Percentiles rank a stretch among this genome's conserved stretches.
These are phyloP conservation scores for Microctenopoma lineatum DNA, from an alignment of 2,797 vertebrate genomes.

Conservation along the genomic window DNA sequence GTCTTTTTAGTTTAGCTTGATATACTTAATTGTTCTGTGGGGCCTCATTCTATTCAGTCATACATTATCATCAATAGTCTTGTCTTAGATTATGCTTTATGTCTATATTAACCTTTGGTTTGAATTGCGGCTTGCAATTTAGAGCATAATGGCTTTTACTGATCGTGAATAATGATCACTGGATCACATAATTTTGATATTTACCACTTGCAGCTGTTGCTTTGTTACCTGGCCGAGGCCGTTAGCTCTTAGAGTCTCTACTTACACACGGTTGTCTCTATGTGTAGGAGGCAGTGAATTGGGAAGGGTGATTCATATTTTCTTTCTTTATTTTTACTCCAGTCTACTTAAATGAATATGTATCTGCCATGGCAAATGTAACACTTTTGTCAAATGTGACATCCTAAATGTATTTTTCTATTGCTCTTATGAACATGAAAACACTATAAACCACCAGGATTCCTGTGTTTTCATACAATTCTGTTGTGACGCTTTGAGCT, in stretches of 20 bases:
- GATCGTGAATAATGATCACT: neutral
- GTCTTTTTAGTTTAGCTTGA: neutral
- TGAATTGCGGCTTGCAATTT: neutral
- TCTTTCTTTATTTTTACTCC: no score
- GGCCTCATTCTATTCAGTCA: neutral
- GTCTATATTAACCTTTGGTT: neutral
- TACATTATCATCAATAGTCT: neutral
- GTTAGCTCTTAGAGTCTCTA: neutral
- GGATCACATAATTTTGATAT: conserved; percentile 11
- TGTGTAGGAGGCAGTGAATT: neutral
- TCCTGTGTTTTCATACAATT: no score
- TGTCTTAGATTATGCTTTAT: neutral
- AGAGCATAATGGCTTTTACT: neutral
- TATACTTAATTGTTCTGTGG: neutral
- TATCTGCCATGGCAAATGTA: no score
- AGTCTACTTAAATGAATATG: neutral
- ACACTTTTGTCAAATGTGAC: no score
- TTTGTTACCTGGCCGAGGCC: neutral
- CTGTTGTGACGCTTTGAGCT: no score
- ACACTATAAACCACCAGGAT: no score
- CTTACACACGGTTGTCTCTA: neutral
- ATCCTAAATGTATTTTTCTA: neutral
- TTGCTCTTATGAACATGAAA: no score
- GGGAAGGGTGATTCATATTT: no score
- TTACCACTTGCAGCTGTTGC: neutral